Base-by-base conservation (phyloP, 2,797 vertebrate species). In the Myotis pilosus region DNA sequence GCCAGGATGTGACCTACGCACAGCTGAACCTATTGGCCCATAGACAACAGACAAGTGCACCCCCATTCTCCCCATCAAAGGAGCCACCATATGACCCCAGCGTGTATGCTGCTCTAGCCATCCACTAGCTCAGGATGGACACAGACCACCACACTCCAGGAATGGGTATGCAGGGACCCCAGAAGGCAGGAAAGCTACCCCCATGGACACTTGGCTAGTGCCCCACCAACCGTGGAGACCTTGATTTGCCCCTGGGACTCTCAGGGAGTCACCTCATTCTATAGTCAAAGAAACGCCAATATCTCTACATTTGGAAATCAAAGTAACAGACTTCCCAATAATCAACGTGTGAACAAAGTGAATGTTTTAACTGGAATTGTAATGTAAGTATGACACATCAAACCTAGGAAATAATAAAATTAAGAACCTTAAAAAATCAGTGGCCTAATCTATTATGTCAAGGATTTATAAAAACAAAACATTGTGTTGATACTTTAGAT, bases 1-100 rank as follows among this genome's bases (percentile, higher is more conserved):
- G 2, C 57, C 25, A 60, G 12, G 57, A 60, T 1, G 87, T 89
- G 80, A 71, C 51, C 25, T 93, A 89, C 0, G 15, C 60, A 5
- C n/a, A 89, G 79, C 49, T 94, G 25, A 28, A 25, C 49, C 6
- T 4, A 79, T 11, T 12, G 57, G 17, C 28, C 1, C 44, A 75
- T 6, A 23, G 12, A 60, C 2, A 0, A 22, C 5, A 25, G 60
- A 69, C 41, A 28, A 7, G 19, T 22, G 10, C 49, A 28, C 2
- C 62, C 28, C 17, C 44, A 47, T 5, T 1, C 13, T n/a, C 85
- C 44, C 17, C 16, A 0, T 8, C 5, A 57, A 2, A 9, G 25
- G 44, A n/a, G 0, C 8, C 28, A 17, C 7, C 71, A 15, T n/a
- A 3, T 6, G 79, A 79, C 23, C 10, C 44, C 62, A 79, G 53